Evolutionary conservation across 2,113 vertebrate species (phyloP).

Genomic region (Cheirogaleus medius): DNA sequence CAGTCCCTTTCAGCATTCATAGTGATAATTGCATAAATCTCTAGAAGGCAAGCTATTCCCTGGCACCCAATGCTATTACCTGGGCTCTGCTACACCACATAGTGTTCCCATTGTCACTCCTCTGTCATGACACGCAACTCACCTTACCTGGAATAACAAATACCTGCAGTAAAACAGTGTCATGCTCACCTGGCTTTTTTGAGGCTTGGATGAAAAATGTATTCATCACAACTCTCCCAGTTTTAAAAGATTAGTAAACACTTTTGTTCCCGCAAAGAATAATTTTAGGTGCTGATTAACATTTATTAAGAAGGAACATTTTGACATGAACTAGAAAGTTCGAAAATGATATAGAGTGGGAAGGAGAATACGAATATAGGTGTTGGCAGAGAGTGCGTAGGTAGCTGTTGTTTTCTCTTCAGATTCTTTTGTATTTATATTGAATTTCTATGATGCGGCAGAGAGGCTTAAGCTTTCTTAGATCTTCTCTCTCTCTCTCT

Average conservation of each 20-base stretch:
- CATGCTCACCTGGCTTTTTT: not conserved
- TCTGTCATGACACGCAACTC: not conserved
- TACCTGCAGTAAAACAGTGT: not conserved
- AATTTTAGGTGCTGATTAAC: not conserved
- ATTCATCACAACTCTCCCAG: not conserved
- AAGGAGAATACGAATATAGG: not conserved
- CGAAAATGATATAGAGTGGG: not conserved
- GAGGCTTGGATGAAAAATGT: not conserved
- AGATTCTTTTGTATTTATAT: not conserved
- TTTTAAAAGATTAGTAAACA: slow-evolving; percentile 6
- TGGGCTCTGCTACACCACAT: not conserved
- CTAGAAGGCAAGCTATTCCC: not conserved
- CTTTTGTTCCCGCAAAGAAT: not conserved
- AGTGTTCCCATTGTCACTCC: not conserved
- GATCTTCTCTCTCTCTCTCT: not conserved
- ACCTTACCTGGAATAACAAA: not conserved
- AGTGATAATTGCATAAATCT: not conserved
- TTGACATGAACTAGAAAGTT: slow-evolving; percentile 7
- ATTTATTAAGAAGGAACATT: not conserved
- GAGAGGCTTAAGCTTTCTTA: not conserved
- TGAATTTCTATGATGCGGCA: not conserved
- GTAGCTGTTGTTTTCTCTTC: not conserved
- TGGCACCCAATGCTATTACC: accelerated
- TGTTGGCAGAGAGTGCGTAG: not conserved
- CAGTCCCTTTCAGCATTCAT: accelerated